Percentiles rank a stretch among this genome's conserved stretches.
Conservation (phyloP, 1,140 invertebrate genomes). For the Caenorhabditis remanei region DNA sequence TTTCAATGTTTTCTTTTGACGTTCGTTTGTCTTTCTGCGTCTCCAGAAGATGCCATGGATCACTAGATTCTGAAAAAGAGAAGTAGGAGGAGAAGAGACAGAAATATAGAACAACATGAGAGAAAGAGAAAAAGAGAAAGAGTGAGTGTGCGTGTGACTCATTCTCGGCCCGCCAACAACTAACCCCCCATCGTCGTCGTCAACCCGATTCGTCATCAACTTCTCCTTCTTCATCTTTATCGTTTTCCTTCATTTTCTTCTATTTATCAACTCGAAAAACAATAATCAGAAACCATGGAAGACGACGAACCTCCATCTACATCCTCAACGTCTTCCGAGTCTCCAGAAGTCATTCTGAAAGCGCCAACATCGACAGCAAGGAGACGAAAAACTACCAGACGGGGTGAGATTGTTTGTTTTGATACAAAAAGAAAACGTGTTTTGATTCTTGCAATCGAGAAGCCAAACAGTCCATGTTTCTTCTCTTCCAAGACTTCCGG, state of each 20-base stretch:
- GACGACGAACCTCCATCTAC: slow-evolving; percentile 31
- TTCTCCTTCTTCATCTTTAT: slow-evolving; percentile 1
- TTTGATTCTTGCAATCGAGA: slow-evolving; percentile 12
- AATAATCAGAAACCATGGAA: slow-evolving; percentile 2
- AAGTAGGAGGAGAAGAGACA: slow-evolving; percentile 3
- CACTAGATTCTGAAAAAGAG: slow-evolving; percentile 23
- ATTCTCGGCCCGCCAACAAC: slow-evolving; percentile 52
- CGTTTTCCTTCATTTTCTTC: not conserved
- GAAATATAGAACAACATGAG: slow-evolving; percentile 40
- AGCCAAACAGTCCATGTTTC: not conserved
- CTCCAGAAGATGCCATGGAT: slow-evolving; percentile 39
- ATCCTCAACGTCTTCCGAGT: slow-evolving; percentile 13
- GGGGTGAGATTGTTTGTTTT: slow-evolving; percentile 37
- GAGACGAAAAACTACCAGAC: slow-evolving; percentile 17
- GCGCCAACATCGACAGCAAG: not conserved
- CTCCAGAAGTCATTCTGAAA: slow-evolving; percentile 27
- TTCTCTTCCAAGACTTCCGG: slow-evolving; percentile 3
- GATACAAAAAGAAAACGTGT: slow-evolving; percentile 24
- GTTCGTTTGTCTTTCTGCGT: slow-evolving; percentile 33
- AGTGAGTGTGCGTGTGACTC: slow-evolving; percentile 54
- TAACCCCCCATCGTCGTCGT: slow-evolving; percentile 49
- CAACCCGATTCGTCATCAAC: slow-evolving; percentile 54
- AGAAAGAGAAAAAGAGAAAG: slow-evolving; percentile 20
- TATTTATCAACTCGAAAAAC: not conserved
- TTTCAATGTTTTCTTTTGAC: slow-evolving; percentile 44